Evolutionary conservation across 2,113 vertebrate genomes (phyloP), one percentile per base, ranked within the genome.

Genomic region (Clarias batrachus): DNA sequence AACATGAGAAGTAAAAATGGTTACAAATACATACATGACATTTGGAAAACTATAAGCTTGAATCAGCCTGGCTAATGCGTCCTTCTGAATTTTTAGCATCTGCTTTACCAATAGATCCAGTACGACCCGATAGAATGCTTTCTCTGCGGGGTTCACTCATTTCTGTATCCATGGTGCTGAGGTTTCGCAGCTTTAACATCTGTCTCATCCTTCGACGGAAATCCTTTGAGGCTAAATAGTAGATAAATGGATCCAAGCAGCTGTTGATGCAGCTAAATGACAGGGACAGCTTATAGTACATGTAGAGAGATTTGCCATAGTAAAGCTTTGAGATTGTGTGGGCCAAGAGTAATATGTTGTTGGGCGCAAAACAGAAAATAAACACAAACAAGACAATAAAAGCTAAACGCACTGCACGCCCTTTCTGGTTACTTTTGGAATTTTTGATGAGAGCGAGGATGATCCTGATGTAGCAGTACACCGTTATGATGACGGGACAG

Each of bases 201-300:
- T 91, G 87, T 56, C 94, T 95, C 33, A 97, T 91, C 76, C 96
- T 97, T 52, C 94, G 94, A 82, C 96, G 95, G 87, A 99, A 99
- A 78, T 99, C 97, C 78, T 94, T 96, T 0, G 94, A 98, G 4
- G 97, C 97, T 86, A 99, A 97, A 89, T 99, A 99, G 84, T 98
- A 98, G 87, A 99, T 97, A 88, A 99, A 98, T 1, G 98, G 98
- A 83, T 99, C 98, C 6, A 99, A 88, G 89, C 97, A 98, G 90
- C 97, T 98, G 84, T 97, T 98, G 54, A 99, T 68, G 90, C 97
- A 97, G 88, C 97, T 98, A 41, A 98, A 93, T 59, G 96, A 96
- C 2, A 99, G 94, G 0, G 95, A 93, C 27, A 99, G 90, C 87
- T 99, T 99, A 92, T 99, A 99, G 63, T 94, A 93, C 88, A 92